Conservation (phyloP, 2,888 invertebrate species). For the Ferdinandea cuprea region DNA sequence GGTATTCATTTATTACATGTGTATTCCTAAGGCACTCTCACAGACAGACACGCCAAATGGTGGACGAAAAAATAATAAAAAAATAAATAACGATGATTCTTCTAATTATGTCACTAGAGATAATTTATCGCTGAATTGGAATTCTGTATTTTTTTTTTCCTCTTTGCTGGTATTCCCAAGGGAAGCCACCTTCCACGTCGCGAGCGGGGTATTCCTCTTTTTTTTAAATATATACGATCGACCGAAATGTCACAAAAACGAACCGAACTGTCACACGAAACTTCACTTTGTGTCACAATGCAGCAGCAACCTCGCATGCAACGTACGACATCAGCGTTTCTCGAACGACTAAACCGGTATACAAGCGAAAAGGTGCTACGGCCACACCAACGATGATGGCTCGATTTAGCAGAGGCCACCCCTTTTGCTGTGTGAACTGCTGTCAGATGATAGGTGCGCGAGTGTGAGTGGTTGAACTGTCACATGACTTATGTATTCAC, state of each 20-base stretch:
- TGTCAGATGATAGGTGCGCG: slow-evolving; percentile 41
- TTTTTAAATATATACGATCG: slow-evolving; percentile 29
- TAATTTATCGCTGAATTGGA: slow-evolving; percentile 14
- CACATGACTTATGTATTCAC: slow-evolving; percentile 57
- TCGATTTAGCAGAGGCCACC: slow-evolving; percentile 61
- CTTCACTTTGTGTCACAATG: slow-evolving; percentile 66
- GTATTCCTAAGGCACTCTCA: slow-evolving; percentile 68
- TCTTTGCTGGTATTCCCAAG: slow-evolving; percentile 5
- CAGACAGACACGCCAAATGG: slow-evolving; percentile 62
- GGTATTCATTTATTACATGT: slow-evolving; percentile 59
- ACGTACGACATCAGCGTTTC: slow-evolving; percentile 79
- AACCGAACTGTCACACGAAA: slow-evolving; percentile 70
- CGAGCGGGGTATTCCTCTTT: slow-evolving; percentile 8
- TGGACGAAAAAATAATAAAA: slow-evolving; percentile 35
- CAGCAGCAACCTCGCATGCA: slow-evolving; percentile 75
- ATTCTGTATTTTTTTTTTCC: slow-evolving; percentile 16
- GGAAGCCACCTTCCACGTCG: slow-evolving; percentile 38
- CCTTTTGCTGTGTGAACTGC: slow-evolving; percentile 54
- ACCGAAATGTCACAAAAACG: slow-evolving; percentile 56
- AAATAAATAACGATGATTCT: slow-evolving; percentile 29
- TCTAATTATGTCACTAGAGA: slow-evolving; percentile 58
- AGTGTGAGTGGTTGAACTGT: slow-evolving; percentile 57
- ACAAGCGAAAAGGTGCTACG: slow-evolving; percentile 67
- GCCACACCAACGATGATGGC: slow-evolving; percentile 63
- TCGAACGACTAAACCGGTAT: slow-evolving; percentile 82